Percentiles rank a stretch among this genome's conserved stretches.
These are phyloP conservation scores for Centropus bengalensis DNA, from an alignment of 2,113 vertebrate species.

Conservation along the genomic window DNA sequence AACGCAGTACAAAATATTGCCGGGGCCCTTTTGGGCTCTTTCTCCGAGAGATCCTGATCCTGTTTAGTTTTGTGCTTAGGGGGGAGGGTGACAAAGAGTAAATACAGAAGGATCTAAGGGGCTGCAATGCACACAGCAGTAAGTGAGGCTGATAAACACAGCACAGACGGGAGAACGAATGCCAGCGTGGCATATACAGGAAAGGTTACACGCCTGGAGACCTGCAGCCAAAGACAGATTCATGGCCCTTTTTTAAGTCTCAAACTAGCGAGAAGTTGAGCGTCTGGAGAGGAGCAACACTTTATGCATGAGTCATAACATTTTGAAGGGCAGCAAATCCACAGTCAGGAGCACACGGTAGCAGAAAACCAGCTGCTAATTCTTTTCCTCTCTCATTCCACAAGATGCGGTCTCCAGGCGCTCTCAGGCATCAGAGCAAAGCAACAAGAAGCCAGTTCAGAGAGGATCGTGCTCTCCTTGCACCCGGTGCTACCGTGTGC, in stretches of 20 bases:
- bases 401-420: neutral
- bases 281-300: neutral
- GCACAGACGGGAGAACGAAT: neutral
- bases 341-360: neutral
- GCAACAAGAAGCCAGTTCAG: neutral
- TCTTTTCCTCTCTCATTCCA: neutral
- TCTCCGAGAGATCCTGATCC: neutral
- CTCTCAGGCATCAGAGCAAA: neutral
- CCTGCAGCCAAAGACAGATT: slow-evolving; percentile 19
- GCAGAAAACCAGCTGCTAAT: neutral
- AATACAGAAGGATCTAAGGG: neutral
- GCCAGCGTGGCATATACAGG: neutral
- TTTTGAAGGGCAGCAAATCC: slow-evolving; percentile 39
- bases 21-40: neutral
- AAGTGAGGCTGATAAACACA: neutral
- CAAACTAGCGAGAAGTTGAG: slow-evolving; percentile 15
- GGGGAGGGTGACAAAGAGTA: neutral
- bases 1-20: neutral
- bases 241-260: neutral
- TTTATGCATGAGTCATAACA: slow-evolving; percentile 34
- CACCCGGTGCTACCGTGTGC: neutral
- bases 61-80: neutral
- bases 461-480: neutral
- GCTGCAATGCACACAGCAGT: neutral
- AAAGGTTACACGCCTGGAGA: slow-evolving; percentile 51